Percentiles rank a stretch among this genome's conserved stretches.
These are phyloP conservation scores for Apomyelois bistriatella DNA, from an alignment of 2,888 invertebrate species.

Conservation along the genomic window DNA sequence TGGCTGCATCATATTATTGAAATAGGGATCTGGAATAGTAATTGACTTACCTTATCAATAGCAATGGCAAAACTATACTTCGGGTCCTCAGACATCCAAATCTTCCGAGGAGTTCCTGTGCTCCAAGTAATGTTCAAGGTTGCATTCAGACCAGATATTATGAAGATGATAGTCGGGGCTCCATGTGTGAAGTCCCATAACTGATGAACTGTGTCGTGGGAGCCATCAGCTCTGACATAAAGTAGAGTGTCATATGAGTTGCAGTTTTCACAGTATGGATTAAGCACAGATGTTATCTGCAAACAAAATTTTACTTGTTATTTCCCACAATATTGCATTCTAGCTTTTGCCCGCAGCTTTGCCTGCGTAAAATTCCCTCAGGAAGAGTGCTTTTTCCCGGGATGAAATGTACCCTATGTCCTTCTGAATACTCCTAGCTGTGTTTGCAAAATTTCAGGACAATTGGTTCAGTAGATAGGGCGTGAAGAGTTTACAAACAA, in stretches of 20 bases:
- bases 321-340: no score
- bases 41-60: conserved; percentile 77
- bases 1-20: no score
- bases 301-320: background rate
- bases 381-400: no score
- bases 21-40: no score
- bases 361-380: no score
- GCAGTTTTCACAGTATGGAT: conserved; percentile 57
- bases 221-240: conserved; percentile 78
- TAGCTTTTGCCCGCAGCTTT: no score
- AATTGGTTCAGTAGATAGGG: no score
- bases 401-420: no score
- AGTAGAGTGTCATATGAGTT: conserved; percentile 55
- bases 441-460: no score
- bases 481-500: no score
- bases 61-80: conserved; percentile 80
- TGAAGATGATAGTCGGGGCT: conserved; percentile 79
- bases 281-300: conserved; percentile 53
- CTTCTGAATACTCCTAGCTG: no score
- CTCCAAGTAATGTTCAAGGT: conserved; percentile 75
- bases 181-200: conserved; percentile 82
- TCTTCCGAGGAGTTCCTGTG: conserved; percentile 39
- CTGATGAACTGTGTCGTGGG: conserved; percentile 82
- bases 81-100: conserved; percentile 66
- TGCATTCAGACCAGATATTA: conserved; percentile 66